Conservation (phyloP, 1,140 invertebrate genomes). For the Listronotus oregonensis region DNA sequence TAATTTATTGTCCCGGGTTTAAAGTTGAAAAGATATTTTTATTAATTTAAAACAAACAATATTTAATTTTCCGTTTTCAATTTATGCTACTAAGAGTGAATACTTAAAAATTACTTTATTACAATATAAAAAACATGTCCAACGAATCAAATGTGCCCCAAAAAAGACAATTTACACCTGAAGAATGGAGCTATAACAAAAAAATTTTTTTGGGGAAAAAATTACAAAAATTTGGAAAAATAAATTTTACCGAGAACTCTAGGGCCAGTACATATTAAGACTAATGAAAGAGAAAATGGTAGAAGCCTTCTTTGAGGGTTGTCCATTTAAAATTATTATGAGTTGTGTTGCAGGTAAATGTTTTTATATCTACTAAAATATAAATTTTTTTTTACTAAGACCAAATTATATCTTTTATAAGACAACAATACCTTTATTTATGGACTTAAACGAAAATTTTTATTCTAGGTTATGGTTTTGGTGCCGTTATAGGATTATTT, state of each 20-base stretch:
- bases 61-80: too few relatives aligned
- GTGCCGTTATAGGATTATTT: conserved; percentile 92
- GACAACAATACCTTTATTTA: too few relatives aligned
- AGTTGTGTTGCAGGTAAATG: conserved; percentile 86
- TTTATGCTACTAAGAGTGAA: too few relatives aligned
- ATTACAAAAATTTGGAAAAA: conserved; percentile 73
- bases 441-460: background rate
- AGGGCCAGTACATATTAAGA: conserved; percentile 78
- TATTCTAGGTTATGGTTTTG: conserved; percentile 84
- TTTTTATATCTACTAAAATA: background rate
- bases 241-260: conserved; percentile 80
- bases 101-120: too few relatives aligned
- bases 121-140: conserved; percentile 10
- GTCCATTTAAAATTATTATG: conserved; percentile 86
- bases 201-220: conserved; percentile 69
- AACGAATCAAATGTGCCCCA: conserved; percentile 10
- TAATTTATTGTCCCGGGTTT: too few relatives aligned
- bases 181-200: conserved; percentile 59
- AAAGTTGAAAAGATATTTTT: too few relatives aligned
- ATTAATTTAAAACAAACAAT: too few relatives aligned
- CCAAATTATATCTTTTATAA: too few relatives aligned
- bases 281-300: conserved; percentile 86
- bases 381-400: too few relatives aligned
- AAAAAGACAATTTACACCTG: conserved; percentile 43
- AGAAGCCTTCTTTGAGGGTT: conserved; percentile 88